Base-by-base conservation (phyloP, 1,140 invertebrate genomes). In the Elymnias hypermnestra region DNA sequence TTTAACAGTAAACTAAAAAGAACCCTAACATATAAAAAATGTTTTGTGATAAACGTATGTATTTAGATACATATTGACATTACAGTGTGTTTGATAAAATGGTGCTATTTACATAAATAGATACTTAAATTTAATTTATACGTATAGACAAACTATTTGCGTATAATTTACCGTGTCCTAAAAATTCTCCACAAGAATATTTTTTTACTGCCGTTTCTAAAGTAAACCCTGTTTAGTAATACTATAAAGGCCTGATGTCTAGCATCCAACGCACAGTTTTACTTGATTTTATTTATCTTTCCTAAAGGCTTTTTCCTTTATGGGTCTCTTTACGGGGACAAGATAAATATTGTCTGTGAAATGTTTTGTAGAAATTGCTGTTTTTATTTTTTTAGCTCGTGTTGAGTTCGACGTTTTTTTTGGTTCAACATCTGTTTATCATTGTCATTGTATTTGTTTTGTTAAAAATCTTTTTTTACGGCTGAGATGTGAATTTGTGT, bases 321-420 rank as follows among this genome's bases (percentile, higher is more conserved):
- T 31, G 17, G 18, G 39, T 5, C n/a, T 31, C 31, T 42, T 25
- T 18, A 13, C 6, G 39, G 1, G 15, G n/a, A 15, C 39, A 42
- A 42, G 8, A 31, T 42, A 42, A 42, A 42, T 42, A 42, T 42
- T 31, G 26, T 29, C 17, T 7, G 26, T 31, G 26, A 31, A 42
- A 21, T 10, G 7, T 42, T 42, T 41, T 29, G 12, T n/a, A 17
- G 9, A 19, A 12, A 42, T 31, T 19, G 38, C 29, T 12, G 22
- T 26, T 26, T 25, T n/a, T 15, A 33, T 33, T 14, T 14, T 33
- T 33, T 33, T 33, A 33, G 8, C 29, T 3, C 15, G 29, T 6
- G 29, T 33, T 5, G 26, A 29, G 26, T 29, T 29, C 7, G 26
- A 21, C 19, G 3, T 21, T 21, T 21, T 21, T 21, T 21, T 4